A percentile compares a stretch with the other conserved stretches of the same genome.
These are phyloP conservation scores for Emys orbicularis DNA, from an alignment of 2,797 vertebrate genomes.

Conservation along the genomic window DNA sequence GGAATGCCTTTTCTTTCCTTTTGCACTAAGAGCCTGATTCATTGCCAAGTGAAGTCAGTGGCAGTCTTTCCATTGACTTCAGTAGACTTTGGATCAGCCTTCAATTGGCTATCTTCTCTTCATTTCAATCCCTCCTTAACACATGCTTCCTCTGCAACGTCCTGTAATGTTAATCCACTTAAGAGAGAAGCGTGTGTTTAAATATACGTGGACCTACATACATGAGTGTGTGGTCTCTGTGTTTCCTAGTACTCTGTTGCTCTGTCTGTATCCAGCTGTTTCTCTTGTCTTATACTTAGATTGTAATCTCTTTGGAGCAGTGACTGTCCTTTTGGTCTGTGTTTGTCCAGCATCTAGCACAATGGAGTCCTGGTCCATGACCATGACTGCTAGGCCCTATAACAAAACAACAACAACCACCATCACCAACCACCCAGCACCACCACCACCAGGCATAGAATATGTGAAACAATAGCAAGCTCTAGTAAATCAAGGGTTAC, in stretches of 20 bases:
- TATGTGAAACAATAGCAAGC: neutral
- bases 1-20: neutral
- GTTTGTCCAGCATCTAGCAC: too few species aligned
- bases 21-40: neutral
- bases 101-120: neutral
- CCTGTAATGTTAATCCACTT: neutral
- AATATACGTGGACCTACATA: neutral
- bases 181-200: neutral
- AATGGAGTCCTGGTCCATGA: too few species aligned
- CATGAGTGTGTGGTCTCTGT: neutral
- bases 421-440: too few species aligned
- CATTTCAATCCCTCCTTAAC: neutral
- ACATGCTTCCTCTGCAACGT: neutral
- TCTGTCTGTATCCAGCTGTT: too few species aligned
- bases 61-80: neutral
- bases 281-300: too few species aligned
- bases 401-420: too few species aligned
- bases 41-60: neutral
- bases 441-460: too few species aligned
- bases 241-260: too few species aligned
- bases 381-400: too few species aligned
- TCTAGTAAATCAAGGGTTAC: neutral
- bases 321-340: too few species aligned
- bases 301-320: too few species aligned
- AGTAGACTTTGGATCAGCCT: neutral